Evolutionary conservation across 2,113 vertebrate species (phyloP), one percentile per base, ranked within the genome.

Genomic region (Salminus brasiliensis): DNA sequence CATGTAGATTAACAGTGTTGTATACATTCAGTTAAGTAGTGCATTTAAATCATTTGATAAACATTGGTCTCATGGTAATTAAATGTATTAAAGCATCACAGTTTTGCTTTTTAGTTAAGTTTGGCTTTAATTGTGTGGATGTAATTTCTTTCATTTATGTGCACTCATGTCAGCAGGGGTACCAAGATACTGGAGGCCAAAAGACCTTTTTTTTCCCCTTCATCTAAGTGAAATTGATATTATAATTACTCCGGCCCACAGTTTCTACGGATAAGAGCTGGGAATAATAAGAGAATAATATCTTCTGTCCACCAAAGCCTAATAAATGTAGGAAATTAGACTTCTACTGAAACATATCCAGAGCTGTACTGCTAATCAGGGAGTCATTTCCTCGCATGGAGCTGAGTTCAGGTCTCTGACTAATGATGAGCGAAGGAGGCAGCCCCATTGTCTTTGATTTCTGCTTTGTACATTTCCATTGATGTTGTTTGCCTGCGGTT

Each of bases 351-450:
- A 32, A 39, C 74, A 68, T 30, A 30, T 27, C 65, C 65, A 77
- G 49, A 32, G 65, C 75, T 77, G 52, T 52, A 11, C 27, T 43
- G 52, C 52, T 77, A 77, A 77, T 77, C 65, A 77, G 65, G 47
- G 52, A 69, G 25, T 59, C 52, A 77, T 77, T 77, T 69, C 75
- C 75, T 55, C 75, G 69, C 67, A 59, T 69, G 52, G 36, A 69
- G 36, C 65, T 57, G 52, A 75, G 59, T n/a, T 23, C 52, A 45
- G 49, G 36, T 77, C 74, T 68, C 63, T 68, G 63, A 77, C 63
- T 53, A 63, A 57, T 30, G 34, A 32, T 77, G 49, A 77, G 23
- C 32, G 18, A 77, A 55, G 30, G 34, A 68, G 63, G 49, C 62
- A 67, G 63, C 3, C 34, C 34, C 36, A 53, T 68, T 57, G 63